These are phyloP conservation scores for Ictalurus punctatus DNA, from an alignment of 2,113 vertebrate genomes.

Conservation along the genomic window DNA sequence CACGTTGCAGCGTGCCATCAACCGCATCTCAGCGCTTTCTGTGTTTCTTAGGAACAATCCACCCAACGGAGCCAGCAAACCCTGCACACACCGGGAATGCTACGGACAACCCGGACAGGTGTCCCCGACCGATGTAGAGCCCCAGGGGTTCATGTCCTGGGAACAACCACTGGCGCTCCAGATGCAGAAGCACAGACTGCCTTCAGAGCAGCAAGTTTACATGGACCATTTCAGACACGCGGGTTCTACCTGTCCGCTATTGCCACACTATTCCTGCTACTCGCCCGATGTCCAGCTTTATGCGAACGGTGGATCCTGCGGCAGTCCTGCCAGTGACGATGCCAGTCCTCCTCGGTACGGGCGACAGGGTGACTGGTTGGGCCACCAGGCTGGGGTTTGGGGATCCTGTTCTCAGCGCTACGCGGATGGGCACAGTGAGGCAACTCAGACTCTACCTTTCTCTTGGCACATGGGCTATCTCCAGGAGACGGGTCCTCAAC, in stretches of 20 bases:
- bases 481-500: slow-evolving; percentile 66
- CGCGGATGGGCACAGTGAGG: slow-evolving; percentile 46
- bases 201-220: slow-evolving; percentile 39
- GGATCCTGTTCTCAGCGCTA: slow-evolving; percentile 57
- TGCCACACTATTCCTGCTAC: slow-evolving; percentile 50
- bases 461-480: slow-evolving; percentile 69
- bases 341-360: slow-evolving; percentile 56
- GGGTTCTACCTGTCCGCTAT: slow-evolving; percentile 31
- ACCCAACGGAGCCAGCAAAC: slow-evolving; percentile 51
- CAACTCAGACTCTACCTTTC: slow-evolving; percentile 37
- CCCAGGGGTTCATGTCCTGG: slow-evolving; percentile 67
- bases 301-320: slow-evolving; percentile 27
- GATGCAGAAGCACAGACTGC: slow-evolving; percentile 48
- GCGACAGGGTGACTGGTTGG: slow-evolving; percentile 32
- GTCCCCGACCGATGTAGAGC: slow-evolving; percentile 52
- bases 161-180: slow-evolving; percentile 33
- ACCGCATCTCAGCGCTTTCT: slow-evolving; percentile 87
- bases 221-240: not conserved
- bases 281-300: slow-evolving; percentile 55
- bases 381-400: slow-evolving; percentile 49
- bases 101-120: slow-evolving; percentile 38
- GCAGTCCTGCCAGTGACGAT: slow-evolving; percentile 24
- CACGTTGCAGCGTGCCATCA: slow-evolving; percentile 90
- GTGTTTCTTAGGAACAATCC: slow-evolving; percentile 75
- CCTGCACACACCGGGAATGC: slow-evolving; percentile 83